phyloP scores from a whole-genome alignment of 2,888 invertebrate genomes.

The Drosophila gaucha region DNA sequence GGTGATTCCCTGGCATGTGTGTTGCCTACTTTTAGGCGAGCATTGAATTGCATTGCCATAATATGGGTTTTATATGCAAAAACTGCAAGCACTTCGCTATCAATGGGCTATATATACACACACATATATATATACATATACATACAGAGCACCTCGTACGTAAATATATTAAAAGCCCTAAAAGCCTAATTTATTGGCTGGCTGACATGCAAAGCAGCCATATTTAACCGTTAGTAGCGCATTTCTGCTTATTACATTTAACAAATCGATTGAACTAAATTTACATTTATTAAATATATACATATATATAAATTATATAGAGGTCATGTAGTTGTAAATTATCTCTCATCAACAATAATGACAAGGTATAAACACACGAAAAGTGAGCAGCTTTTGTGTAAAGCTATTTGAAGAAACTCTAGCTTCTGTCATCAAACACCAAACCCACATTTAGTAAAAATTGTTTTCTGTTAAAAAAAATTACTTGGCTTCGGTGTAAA shows the following conservation, averaged over 20 bases:
- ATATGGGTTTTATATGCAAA: conserved; percentile 65
- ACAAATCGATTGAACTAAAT: not conserved
- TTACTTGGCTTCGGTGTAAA: too few relatives aligned
- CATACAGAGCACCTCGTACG: not conserved
- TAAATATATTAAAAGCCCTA: conserved; percentile 18
- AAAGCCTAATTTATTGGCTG: conserved; percentile 40
- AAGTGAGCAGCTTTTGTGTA: too few relatives aligned
- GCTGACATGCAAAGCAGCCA: conserved; percentile 24
- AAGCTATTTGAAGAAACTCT: too few relatives aligned
- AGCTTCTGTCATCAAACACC: too few relatives aligned
- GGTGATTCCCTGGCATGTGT: conserved; percentile 13
- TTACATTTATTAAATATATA: too few relatives aligned
- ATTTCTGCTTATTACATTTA: not conserved
- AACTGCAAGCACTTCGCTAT: conserved; percentile 23
- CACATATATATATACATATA: not conserved
- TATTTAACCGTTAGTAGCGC: conserved; percentile 4
- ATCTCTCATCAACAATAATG: too few relatives aligned
- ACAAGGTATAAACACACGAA: too few relatives aligned
- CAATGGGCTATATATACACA: conserved; percentile 9
- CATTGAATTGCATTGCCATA: conserved; percentile 62
- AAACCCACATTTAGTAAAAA: too few relatives aligned
- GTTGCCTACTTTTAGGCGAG: conserved; percentile 58
- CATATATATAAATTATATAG: too few relatives aligned
- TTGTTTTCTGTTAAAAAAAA: too few relatives aligned
- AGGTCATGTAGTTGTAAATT: too few relatives aligned